phyloP scores from a whole-genome alignment of 2,888 invertebrate species.

The Sericinus montela region DNA sequence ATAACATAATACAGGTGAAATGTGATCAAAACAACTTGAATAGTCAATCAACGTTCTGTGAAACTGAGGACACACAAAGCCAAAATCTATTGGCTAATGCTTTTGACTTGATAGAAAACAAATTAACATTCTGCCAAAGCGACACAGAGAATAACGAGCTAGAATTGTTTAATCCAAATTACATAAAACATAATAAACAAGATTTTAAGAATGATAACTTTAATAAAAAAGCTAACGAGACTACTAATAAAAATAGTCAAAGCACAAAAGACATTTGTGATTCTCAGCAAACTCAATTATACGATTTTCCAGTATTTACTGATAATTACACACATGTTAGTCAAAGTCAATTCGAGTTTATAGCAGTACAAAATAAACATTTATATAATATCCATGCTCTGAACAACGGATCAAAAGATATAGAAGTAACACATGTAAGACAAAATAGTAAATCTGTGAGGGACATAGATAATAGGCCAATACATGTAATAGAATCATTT shows the following conservation, averaged over 20 bases:
- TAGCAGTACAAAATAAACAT: constrained; percentile 20
- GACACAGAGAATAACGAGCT: neutral
- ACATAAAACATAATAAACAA: neutral
- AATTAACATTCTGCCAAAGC: neutral
- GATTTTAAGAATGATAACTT: neutral
- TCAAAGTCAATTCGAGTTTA: constrained; percentile 26
- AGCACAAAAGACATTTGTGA: constrained; percentile 1
- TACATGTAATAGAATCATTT: neutral
- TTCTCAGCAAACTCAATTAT: constrained; percentile 23
- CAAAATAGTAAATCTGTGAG: neutral
- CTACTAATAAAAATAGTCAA: neutral
- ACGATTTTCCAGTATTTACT: constrained; percentile 18
- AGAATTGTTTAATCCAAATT: neutral
- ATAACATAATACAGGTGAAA: neutral
- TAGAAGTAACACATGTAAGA: neutral
- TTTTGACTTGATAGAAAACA: neutral
- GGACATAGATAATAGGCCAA: too few species aligned
- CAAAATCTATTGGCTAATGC: neutral
- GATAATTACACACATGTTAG: constrained; percentile 26
- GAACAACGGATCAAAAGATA: neutral
- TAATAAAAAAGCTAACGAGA: neutral
- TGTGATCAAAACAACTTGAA: neutral
- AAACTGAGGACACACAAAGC: neutral
- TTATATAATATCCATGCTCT: constrained; percentile 6
- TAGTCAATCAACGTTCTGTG: constrained; percentile 1